Evolutionary conservation across 1,140 invertebrate genomes (phyloP), one percentile per base, ranked within the genome.

Genomic region (Drosophila fuyamai): DNA sequence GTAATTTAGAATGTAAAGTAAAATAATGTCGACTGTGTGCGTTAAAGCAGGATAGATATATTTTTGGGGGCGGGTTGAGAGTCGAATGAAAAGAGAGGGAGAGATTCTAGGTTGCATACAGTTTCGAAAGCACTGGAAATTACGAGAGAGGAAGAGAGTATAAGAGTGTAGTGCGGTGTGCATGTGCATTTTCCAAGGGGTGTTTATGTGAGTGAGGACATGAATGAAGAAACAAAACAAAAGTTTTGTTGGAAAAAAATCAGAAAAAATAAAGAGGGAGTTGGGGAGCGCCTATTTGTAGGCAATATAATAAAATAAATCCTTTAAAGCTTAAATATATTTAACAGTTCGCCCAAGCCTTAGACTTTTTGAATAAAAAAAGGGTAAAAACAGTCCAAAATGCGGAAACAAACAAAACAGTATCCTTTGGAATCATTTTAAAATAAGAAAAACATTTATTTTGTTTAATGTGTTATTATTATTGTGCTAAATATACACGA

Each of bases 181-280:
- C 50, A 44, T 35, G 60, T 44, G 46, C 44, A 12, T 47, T 12
- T 38, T 46, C 12, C 27, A 13, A 4, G 23, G 53, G 16, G 51
- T 50, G 71, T 56, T 32, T 32, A 12, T 56, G 51, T 29, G 55
- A 43, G 41, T 18, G 36, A 55, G 68, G 72, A 48, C 57, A 88
- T 86, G 83, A 88, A 86, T 86, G 84, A 89, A 86, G 75, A 53
- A 74, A 41, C 35, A 61, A 56, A 38, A 61, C 48, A 54, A 61
- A 47, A 60, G 50, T 16, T 9, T 16, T 35, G 29, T 16, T 5
- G 27, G 51, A 61, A 43, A 36, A 40, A 13, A 47, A 13, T 2
- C 44, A 47, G 35, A 54, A 58, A 54, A 55, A 54, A 53, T 13
- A 54, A 29, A 35, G 4, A 38, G 18, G 40, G 10, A 44, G 14